These are phyloP conservation scores for Abrostola triplasia DNA, from an alignment of 2,888 invertebrate genomes.

Conservation along the genomic window DNA sequence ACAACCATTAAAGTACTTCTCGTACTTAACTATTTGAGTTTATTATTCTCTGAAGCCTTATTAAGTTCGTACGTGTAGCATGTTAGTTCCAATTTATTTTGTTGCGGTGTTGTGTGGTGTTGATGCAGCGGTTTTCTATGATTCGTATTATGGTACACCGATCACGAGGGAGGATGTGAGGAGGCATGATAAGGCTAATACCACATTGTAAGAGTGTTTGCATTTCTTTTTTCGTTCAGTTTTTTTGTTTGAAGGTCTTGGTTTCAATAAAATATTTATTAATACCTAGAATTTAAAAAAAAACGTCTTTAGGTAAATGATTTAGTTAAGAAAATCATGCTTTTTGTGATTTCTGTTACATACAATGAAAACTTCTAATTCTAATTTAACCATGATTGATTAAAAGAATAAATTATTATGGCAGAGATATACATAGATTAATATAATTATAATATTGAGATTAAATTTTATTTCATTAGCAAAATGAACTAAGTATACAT, in stretches of 20 bases:
- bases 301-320: no score
- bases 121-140: constrained; percentile 59
- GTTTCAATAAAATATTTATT: neutral
- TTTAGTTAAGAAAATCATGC: no score
- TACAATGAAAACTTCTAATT: no score
- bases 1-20: constrained; percentile 12
- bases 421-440: no score
- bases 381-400: no score
- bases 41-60: constrained; percentile 16
- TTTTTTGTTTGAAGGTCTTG: neutral
- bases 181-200: constrained; percentile 65
- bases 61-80: constrained; percentile 36
- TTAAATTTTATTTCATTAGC: no score
- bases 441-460: no score
- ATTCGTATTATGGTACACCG: constrained; percentile 64
- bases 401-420: no score
- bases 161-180: constrained; percentile 65
- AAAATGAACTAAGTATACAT: no score
- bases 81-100: constrained; percentile 52
- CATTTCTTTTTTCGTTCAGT: neutral
- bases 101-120: constrained; percentile 47
- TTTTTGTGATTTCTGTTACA: no score
- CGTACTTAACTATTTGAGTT: constrained; percentile 6
- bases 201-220: constrained; percentile 69
- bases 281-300: no score